phyloP scores from a whole-genome alignment of 2,888 invertebrate genomes.

The Antitype chi region DNA sequence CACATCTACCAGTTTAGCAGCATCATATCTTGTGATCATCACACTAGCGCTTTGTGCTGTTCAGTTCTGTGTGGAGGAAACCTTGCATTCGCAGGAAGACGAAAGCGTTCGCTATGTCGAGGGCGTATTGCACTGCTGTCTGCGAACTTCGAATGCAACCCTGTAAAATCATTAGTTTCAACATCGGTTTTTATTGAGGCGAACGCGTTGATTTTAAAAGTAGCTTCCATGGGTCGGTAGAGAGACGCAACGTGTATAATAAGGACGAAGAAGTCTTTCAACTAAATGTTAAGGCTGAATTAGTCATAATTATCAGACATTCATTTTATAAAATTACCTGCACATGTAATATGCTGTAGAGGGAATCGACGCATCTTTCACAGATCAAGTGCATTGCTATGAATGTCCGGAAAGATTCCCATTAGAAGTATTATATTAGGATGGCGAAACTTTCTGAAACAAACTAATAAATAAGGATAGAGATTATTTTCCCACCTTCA shows the following conservation, averaged over 20 bases:
- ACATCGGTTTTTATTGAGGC: slow-evolving; percentile 11
- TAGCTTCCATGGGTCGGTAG: neutral
- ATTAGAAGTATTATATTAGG: slow-evolving; percentile 88
- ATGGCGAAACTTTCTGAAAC: slow-evolving; percentile 88
- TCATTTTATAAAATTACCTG: slow-evolving; percentile 75
- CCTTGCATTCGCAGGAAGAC: slow-evolving; percentile 88
- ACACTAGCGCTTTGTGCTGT: slow-evolving; percentile 83
- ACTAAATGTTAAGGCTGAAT: slow-evolving; percentile 19
- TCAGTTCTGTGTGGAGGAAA: slow-evolving; percentile 86
- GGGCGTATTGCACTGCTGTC: slow-evolving; percentile 82
- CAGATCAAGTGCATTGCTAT: slow-evolving; percentile 84
- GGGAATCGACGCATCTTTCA: slow-evolving; percentile 85
- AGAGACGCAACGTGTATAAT: neutral
- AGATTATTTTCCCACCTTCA: no score
- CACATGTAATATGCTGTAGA: slow-evolving; percentile 84
- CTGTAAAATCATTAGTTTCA: slow-evolving; percentile 68
- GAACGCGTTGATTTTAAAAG: neutral
- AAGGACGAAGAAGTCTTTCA: neutral
- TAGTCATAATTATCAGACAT: neutral
- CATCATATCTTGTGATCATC: slow-evolving; percentile 83
- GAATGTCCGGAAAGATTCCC: slow-evolving; percentile 86
- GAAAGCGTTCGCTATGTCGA: slow-evolving; percentile 86
- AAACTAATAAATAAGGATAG: neutral
- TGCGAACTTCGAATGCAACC: slow-evolving; percentile 84
- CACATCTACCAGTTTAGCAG: slow-evolving; percentile 87